Evolutionary conservation across 2,113 vertebrate species (phyloP).

Genomic region (Dicaeum eximium): DNA sequence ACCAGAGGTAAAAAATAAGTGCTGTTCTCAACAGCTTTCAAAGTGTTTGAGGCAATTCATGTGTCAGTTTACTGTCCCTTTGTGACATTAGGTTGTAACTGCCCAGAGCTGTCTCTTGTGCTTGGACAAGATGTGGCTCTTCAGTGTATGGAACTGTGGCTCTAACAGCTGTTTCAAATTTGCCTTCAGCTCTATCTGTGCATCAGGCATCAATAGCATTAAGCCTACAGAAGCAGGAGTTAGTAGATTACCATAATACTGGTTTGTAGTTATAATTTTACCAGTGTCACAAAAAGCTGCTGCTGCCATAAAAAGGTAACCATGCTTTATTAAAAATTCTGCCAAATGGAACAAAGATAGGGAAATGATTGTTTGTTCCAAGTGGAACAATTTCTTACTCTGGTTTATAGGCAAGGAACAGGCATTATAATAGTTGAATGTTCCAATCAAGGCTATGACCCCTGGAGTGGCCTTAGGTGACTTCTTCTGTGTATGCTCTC

Average conservation of each 20-base stretch:
- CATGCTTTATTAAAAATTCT: neutral
- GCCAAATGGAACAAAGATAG: neutral
- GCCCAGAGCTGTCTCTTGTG: neutral
- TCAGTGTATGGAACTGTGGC: neutral
- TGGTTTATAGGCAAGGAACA: neutral
- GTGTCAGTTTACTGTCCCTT: neutral
- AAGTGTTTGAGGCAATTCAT: neutral
- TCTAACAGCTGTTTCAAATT: neutral
- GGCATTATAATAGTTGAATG: neutral
- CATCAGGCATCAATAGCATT: neutral
- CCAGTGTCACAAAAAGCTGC: neutral
- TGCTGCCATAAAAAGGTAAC: neutral
- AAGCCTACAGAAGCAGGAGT: neutral
- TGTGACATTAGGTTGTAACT: neutral
- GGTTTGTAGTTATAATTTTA: neutral
- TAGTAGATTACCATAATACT: neutral
- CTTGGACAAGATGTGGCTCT: neutral
- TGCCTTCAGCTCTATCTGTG: neutral
- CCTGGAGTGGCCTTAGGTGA: neutral
- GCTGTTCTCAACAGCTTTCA: neutral
- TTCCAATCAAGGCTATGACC: neutral
- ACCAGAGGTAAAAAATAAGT: neutral
- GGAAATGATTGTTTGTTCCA: neutral
- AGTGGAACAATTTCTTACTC: neutral
- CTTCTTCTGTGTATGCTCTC: neutral